These are phyloP conservation scores for Stenurella melanura DNA, from an alignment of 2,888 invertebrate genomes.

Conservation along the genomic window DNA sequence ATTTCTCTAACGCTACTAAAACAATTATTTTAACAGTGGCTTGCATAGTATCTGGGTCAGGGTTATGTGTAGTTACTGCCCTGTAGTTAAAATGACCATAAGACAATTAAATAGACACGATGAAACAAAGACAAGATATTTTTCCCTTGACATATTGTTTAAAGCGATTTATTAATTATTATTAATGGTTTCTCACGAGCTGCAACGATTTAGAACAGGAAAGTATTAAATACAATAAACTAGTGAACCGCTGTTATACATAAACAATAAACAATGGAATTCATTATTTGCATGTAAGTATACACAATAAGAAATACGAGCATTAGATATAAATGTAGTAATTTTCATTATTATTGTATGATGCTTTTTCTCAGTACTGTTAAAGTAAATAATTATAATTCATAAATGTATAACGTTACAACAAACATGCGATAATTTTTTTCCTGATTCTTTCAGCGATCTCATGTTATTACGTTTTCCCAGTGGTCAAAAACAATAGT, in stretches of 20 bases:
- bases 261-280: conserved; percentile 22
- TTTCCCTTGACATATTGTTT: not conserved
- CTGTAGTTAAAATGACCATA: no score
- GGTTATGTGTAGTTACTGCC: no score
- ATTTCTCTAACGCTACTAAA: no score
- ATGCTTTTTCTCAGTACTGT: conserved; percentile 4
- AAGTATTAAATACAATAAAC: conserved; percentile 3
- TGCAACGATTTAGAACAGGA: not conserved
- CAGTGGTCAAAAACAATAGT: no score
- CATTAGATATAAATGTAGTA: not conserved
- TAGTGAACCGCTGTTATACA: conserved; percentile 11
- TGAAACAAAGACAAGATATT: not conserved
- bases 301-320: not conserved
- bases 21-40: no score
- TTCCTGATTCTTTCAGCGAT: not conserved
- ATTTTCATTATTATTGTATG: conserved; percentile 16
- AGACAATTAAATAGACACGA: no score
- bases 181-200: not conserved
- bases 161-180: not conserved
- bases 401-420: no score
- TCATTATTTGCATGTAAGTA: conserved; percentile 2
- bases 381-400: not conserved
- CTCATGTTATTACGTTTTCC: no score
- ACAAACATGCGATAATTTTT: no score
- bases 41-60: no score